phyloP scores from a whole-genome alignment of 1,140 invertebrate genomes.

The Euura saliciscinereae region DNA sequence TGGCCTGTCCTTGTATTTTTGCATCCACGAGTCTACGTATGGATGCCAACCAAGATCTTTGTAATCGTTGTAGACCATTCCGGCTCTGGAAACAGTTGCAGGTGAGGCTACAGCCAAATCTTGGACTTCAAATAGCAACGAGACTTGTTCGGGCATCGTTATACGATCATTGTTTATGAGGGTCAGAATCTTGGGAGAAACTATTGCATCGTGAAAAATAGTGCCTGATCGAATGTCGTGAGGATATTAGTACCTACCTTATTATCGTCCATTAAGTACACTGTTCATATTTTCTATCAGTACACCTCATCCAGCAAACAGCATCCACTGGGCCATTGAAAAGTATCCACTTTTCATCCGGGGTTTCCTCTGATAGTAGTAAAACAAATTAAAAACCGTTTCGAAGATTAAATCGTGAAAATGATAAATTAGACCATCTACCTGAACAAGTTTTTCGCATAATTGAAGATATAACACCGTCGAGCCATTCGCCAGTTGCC shows the following conservation, averaged over 20 bases:
- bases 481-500: conserved; percentile 82
- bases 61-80: conserved; percentile 84
- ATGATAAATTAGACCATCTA: conserved; percentile 30
- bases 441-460: conserved; percentile 82
- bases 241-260: conserved; percentile 67
- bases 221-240: neutral
- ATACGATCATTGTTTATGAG: conserved; percentile 88
- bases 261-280: conserved; percentile 92
- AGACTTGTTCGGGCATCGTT: conserved; percentile 83
- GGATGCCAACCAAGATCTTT: conserved; percentile 83
- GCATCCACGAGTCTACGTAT: conserved; percentile 79
- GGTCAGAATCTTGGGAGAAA: conserved; percentile 57
- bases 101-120: conserved; percentile 84
- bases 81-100: conserved; percentile 84
- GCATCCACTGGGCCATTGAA: conserved; percentile 90
- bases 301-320: no score
- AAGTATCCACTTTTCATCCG: conserved; percentile 85
- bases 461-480: conserved; percentile 83
- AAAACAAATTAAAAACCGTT: neutral
- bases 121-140: conserved; percentile 82
- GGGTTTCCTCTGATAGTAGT: conserved; percentile 67
- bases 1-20: conserved; percentile 48
- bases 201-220: no score
- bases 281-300: conserved; percentile 94
- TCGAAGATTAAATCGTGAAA: neutral